Evolutionary conservation across 2,113 vertebrate species (phyloP).

Genomic region (Sitta europaea): DNA sequence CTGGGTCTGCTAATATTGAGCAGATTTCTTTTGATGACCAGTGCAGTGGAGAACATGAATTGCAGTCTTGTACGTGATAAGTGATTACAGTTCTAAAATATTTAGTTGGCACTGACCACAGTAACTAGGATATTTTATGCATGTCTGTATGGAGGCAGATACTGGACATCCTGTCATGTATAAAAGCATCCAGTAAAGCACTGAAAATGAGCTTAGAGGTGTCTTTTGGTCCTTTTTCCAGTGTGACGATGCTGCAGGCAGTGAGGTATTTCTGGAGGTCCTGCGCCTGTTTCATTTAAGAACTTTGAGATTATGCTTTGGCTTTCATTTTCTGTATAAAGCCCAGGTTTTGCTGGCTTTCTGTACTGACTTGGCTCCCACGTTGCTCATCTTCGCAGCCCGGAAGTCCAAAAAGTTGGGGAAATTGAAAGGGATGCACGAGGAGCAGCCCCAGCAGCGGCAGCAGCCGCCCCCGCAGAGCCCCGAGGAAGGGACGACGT

Average conservation of each 20-base stretch:
- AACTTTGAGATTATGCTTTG: background rate
- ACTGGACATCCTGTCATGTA: background rate
- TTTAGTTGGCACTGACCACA: rapidly evolving
- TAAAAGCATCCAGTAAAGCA: background rate
- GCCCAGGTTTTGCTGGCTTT: background rate
- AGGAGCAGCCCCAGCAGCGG: constrained; percentile 77
- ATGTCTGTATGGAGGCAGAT: background rate
- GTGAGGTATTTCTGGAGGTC: background rate
- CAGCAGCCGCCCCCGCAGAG: constrained; percentile 77
- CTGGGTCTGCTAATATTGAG: background rate
- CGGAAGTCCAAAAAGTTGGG: constrained; percentile 97
- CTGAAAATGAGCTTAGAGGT: background rate
- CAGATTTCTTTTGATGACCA: background rate
- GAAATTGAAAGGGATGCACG: constrained; percentile 91
- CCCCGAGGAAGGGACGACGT: constrained; percentile 84
- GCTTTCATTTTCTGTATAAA: background rate
- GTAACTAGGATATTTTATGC: background rate
- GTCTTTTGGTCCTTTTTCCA: background rate
- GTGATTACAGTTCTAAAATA: background rate
- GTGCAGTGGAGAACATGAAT: background rate
- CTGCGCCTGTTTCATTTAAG: background rate
- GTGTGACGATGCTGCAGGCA: background rate
- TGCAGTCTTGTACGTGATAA: background rate
- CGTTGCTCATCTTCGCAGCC: constrained; percentile 70
- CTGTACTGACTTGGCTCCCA: background rate